Base-by-base conservation (phyloP, 2,888 invertebrate species). In the Agrotis exclamationis region DNA sequence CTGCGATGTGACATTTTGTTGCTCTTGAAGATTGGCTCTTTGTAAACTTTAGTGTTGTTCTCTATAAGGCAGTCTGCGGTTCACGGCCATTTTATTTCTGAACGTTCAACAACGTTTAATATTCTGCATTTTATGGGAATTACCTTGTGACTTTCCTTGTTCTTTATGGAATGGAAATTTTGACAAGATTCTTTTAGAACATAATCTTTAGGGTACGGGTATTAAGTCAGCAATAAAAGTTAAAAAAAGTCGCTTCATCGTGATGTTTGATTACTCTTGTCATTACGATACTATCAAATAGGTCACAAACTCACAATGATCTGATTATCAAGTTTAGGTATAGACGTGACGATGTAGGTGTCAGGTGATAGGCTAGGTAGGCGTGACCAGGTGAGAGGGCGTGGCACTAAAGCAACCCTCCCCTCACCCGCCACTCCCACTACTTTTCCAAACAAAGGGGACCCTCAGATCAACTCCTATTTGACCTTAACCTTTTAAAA, bases 351-450 rank as follows among this genome's bases (percentile, higher is more conserved):
- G 63, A 65, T 74, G 58, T n/a, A 70, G 69, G 68, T 66, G 72
- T 74, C 68, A 82, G 84, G 80, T 79, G 82, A 72, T 85, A 84
- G 82, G 79, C 80, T 79, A 76, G 71, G 87, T 87, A 87, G 92
- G 92, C 91, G 91, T 90, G 84, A 81, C 83, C 86, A 85, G 89
- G 90, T 91, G 85, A 87, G 87, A 86, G 85, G 92, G 92, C 91
- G 92, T 91, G 84, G 85, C 85, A 54, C 66, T 58, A 65, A 65
- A 66, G 80, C 72, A 68, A 79, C 65, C 83, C 84, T 85, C 85
- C 84, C 84, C 85, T 87, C 87, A 87, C 84, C 82, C 76, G 85
- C 78, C 80, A 77, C 82, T 84, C 82, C 84, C 82, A 85, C 84
- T 82, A 72, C 71, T 62, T 68, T 79, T 76, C 45, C 47, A 69